These are phyloP conservation scores for Troides oblongomaculatus DNA, from an alignment of 2,888 invertebrate genomes.

Conservation along the genomic window DNA sequence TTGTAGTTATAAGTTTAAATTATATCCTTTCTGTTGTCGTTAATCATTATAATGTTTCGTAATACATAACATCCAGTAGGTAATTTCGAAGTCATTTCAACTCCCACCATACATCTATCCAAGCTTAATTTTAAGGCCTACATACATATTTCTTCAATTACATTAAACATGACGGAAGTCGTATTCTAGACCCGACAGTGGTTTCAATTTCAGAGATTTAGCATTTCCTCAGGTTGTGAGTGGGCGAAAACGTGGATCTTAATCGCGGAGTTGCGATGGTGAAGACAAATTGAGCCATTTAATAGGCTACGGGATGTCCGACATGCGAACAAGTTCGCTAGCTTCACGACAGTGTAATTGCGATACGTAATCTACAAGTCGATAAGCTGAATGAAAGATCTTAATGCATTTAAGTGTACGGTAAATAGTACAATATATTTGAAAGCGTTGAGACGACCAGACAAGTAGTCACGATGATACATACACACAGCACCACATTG, in stretches of 20 bases:
- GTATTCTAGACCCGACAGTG: slow-evolving; percentile 14
- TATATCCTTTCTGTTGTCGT: no score
- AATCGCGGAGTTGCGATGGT: slow-evolving; percentile 59
- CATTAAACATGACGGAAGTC: slow-evolving; percentile 23
- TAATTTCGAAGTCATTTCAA: background rate
- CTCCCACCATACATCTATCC: background rate
- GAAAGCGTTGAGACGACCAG: background rate
- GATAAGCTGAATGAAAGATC: slow-evolving; percentile 28
- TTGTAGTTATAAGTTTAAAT: no score
- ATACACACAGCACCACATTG: no score
- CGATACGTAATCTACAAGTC: slow-evolving; percentile 26
- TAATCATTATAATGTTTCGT: no score
- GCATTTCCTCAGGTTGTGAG: slow-evolving; percentile 42
- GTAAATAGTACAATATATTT: background rate
- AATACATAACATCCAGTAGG: no score
- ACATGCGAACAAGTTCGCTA: slow-evolving; percentile 36
- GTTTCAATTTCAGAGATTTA: slow-evolving; percentile 57
- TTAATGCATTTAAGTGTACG: background rate
- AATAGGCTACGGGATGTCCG: slow-evolving; percentile 52
- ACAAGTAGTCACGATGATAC: background rate
- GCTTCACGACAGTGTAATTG: slow-evolving; percentile 33
- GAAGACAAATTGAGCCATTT: slow-evolving; percentile 69
- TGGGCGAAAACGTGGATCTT: slow-evolving; percentile 59
- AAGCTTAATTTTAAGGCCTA: background rate
- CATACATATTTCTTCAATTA: slow-evolving; percentile 38